These are phyloP conservation scores for Dasypolia templi DNA, from an alignment of 2,888 invertebrate species.

Conservation along the genomic window DNA sequence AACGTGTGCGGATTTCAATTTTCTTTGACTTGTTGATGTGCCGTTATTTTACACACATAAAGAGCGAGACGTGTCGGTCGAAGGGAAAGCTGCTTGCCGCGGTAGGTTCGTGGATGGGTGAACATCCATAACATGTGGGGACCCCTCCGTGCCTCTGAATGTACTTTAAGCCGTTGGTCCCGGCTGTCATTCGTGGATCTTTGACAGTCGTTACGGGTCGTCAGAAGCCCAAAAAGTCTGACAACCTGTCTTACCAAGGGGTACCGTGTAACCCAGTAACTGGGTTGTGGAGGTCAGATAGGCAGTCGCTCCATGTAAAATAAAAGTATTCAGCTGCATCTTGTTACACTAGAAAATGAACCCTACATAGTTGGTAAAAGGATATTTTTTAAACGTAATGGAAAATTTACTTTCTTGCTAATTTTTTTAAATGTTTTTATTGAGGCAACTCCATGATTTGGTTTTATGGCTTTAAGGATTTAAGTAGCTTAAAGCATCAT, in stretches of 20 bases:
- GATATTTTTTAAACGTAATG: too few species aligned
- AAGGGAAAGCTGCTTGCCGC: neutral
- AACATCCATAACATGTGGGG: neutral
- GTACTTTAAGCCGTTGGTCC: neutral
- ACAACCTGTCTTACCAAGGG: neutral
- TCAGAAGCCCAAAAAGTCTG: neutral
- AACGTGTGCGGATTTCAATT: constrained; percentile 36
- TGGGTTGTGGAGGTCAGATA: neutral
- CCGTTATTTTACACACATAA: neutral
- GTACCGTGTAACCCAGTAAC: neutral
- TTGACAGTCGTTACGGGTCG: neutral
- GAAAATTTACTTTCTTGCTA: neutral
- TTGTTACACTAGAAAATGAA: neutral
- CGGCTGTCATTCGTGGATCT: neutral
- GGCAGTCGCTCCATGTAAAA: neutral
- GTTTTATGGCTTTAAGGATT: neutral
- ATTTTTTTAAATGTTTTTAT: neutral
- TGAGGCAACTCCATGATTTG: neutral
- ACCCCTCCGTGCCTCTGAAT: neutral
- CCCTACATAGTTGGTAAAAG: neutral
- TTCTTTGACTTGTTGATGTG: constrained; percentile 24
- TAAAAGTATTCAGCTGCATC: neutral
- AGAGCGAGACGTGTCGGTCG: neutral
- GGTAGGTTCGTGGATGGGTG: neutral
- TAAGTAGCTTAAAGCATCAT: neutral